Percentiles rank a stretch among this genome's conserved stretches.
Conservation (phyloP, 2,113 vertebrate species). For the Tricholaema leucomelas region DNA sequence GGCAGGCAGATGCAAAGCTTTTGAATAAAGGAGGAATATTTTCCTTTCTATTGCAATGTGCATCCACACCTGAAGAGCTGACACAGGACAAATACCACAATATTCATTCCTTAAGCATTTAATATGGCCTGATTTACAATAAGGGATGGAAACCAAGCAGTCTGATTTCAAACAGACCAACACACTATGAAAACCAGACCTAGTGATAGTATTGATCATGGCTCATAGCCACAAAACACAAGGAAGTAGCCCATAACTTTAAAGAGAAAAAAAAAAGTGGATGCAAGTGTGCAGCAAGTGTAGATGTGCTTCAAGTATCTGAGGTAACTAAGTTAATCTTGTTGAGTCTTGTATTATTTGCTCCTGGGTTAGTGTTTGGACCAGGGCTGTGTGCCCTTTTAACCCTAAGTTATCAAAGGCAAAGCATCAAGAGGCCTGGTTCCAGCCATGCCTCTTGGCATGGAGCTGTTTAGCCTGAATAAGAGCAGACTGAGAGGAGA, state of each 20-base stretch:
- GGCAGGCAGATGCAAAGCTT: slow-evolving; percentile 32
- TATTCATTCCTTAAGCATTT: background rate
- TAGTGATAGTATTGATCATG: background rate
- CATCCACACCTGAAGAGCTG: slow-evolving; percentile 18
- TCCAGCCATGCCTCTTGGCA: background rate
- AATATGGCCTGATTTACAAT: background rate
- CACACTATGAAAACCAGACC: background rate
- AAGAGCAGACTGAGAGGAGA: no score
- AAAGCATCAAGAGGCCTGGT: background rate
- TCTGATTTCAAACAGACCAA: background rate
- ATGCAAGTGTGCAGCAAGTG: background rate
- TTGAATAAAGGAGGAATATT: slow-evolving; percentile 1
- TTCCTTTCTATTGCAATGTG: background rate
- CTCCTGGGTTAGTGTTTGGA: background rate
- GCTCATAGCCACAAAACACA: background rate
- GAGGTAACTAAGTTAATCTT: background rate
- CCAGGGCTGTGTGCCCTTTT: background rate
- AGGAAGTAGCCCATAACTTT: background rate
- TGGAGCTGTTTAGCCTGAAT: fast-evolving
- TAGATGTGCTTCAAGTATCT: background rate
- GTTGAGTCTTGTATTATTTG: background rate
- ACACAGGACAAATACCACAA: background rate
- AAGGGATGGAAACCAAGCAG: background rate
- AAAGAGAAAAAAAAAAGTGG: background rate
- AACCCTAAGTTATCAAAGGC: background rate